A percentile compares a stretch with the other conserved stretches of the same genome.
Evolutionary conservation across 2,888 invertebrate species (phyloP).

Genomic region (Plagodis pulveraria): DNA sequence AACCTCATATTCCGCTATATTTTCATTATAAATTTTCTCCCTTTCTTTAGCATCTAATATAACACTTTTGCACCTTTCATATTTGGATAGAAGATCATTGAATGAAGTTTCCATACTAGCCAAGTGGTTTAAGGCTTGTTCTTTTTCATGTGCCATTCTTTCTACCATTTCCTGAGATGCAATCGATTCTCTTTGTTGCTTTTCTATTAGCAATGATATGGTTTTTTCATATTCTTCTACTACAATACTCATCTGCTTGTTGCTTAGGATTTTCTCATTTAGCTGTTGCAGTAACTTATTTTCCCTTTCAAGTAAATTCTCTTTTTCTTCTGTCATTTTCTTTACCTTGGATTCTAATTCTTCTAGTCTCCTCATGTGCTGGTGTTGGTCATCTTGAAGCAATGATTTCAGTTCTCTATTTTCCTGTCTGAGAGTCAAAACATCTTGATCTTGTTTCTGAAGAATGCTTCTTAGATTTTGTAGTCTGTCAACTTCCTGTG

Average conservation of each 20-base stretch:
- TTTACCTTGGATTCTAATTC: constrained; percentile 64
- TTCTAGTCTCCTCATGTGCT: constrained; percentile 58
- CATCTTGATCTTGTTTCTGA: constrained; percentile 74
- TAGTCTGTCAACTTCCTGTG: constrained; percentile 63
- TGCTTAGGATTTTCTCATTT: constrained; percentile 66
- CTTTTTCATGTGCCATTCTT: constrained; percentile 81
- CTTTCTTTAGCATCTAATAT: constrained; percentile 80
- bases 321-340: constrained; percentile 66
- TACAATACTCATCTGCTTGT: constrained; percentile 86
- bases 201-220: constrained; percentile 89
- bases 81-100: constrained; percentile 86
- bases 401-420: constrained; percentile 69
- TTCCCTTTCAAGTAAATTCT: constrained; percentile 59
- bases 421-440: constrained; percentile 65
- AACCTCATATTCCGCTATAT: constrained; percentile 88
- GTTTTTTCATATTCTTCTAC: constrained; percentile 93
- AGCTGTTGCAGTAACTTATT: constrained; percentile 65
- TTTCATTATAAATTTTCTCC: constrained; percentile 88
- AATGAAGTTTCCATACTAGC: constrained; percentile 86
- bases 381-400: constrained; percentile 65
- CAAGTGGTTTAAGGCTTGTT: constrained; percentile 85
- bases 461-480: constrained; percentile 67
- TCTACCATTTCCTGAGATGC: constrained; percentile 73
- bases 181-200: constrained; percentile 88
- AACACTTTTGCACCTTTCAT: constrained; percentile 86